Evolutionary conservation across 2,113 vertebrate species (phyloP).

Genomic region (Nycticryphes semicollaris): DNA sequence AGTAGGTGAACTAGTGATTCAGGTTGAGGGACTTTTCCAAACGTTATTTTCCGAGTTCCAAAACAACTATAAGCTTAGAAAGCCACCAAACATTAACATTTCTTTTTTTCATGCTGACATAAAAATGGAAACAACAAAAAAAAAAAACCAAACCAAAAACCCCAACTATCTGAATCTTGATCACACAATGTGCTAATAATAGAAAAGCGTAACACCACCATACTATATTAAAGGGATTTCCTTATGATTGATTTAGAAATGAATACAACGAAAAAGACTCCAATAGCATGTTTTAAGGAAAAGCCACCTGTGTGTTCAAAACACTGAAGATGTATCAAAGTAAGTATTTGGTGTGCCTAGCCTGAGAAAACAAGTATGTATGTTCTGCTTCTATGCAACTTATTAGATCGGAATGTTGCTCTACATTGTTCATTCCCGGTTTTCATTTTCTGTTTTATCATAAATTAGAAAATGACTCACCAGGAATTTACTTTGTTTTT

Average conservation of each 20-base stretch:
- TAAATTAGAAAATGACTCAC: neutral
- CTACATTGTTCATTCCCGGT: neutral
- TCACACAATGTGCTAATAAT: neutral
- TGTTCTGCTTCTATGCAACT: neutral
- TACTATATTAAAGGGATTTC: neutral
- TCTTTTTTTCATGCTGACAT: neutral
- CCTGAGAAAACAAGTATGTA: neutral
- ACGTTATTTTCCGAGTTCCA: neutral
- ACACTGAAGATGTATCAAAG: neutral
- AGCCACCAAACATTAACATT: neutral
- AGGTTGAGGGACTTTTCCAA: neutral
- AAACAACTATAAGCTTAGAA: neutral
- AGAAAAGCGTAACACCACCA: neutral
- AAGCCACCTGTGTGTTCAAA: neutral
- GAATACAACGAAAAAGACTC: neutral
- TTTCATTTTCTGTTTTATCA: neutral
- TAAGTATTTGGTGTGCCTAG: neutral
- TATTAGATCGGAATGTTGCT: neutral
- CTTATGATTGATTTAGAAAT: neutral
- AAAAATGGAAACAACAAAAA: neutral
- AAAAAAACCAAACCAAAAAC: accelerated
- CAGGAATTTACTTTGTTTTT: neutral
- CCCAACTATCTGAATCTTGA: neutral
- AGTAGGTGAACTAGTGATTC: neutral
- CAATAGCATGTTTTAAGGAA: neutral